phyloP scores from a whole-genome alignment of 2,888 invertebrate species.

The Chirona hameri region DNA sequence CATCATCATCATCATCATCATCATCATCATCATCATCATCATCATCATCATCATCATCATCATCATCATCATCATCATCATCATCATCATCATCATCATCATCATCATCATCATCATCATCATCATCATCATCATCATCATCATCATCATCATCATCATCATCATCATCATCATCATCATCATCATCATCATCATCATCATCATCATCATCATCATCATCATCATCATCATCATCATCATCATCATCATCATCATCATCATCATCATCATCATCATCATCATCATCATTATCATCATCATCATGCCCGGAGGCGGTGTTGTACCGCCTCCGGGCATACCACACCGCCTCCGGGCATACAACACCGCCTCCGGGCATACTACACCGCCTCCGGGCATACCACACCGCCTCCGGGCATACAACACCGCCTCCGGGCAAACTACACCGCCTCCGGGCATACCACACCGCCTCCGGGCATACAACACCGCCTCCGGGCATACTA shows the following conservation, averaged over 20 bases:
- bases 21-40: slow-evolving; percentile 27
- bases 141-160: slow-evolving; percentile 22
- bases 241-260: slow-evolving; percentile 22
- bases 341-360: too few species aligned
- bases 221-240: slow-evolving; percentile 22
- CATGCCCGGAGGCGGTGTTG: too few species aligned
- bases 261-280: slow-evolving; percentile 22
- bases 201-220: slow-evolving; percentile 22
- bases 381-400: too few species aligned
- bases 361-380: too few species aligned
- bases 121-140: slow-evolving; percentile 22
- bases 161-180: slow-evolving; percentile 22
- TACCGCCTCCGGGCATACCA: too few species aligned
- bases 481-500: too few species aligned
- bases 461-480: too few species aligned
- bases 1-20: slow-evolving; percentile 4
- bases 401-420: too few species aligned
- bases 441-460: too few species aligned
- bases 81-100: slow-evolving; percentile 22
- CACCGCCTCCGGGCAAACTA: too few species aligned
- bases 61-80: slow-evolving; percentile 22
- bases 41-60: slow-evolving; percentile 4
- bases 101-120: slow-evolving; percentile 22
- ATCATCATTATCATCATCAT: slow-evolving; percentile 22
- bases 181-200: slow-evolving; percentile 22